Evolutionary conservation across 2,797 vertebrate genomes (phyloP).

Genomic region (Spinibarbus caldwelli): DNA sequence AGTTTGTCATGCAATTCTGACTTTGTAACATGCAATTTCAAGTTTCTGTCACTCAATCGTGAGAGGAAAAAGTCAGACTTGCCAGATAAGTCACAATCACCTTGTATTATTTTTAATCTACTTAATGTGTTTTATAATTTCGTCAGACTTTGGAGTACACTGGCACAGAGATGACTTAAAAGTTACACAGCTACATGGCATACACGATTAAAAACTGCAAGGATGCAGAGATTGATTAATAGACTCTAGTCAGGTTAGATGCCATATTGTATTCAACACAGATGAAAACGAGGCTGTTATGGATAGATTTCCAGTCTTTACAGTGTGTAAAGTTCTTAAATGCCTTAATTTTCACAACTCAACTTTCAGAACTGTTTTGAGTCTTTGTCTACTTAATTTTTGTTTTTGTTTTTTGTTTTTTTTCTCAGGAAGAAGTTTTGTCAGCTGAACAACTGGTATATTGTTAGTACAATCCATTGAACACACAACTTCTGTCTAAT

Average conservation of each 20-base stretch:
- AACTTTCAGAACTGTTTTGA: background rate
- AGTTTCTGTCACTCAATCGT: too few species aligned
- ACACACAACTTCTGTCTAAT: background rate
- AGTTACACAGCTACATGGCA: too few species aligned
- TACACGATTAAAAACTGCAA: background rate
- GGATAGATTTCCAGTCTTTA: background rate
- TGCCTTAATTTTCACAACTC: background rate
- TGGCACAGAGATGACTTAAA: background rate
- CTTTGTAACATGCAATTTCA: background rate
- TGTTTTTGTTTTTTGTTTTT: too few species aligned
- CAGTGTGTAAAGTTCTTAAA: background rate
- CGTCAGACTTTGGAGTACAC: background rate
- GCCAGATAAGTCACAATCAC: background rate
- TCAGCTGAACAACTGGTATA: background rate
- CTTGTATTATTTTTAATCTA: background rate
- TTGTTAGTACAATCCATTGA: background rate
- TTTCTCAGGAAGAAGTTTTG: background rate
- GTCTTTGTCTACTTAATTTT: background rate
- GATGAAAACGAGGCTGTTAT: background rate
- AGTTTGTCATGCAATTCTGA: background rate
- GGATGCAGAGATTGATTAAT: background rate
- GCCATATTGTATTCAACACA: background rate
- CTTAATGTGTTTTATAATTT: background rate
- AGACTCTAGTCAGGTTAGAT: background rate
- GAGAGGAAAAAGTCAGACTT: too few species aligned